Evolutionary conservation across 92 coral and sea anemone species (phyloP), one percentile per base, ranked within the genome.

Genomic region (Plumapathes pennacea): DNA sequence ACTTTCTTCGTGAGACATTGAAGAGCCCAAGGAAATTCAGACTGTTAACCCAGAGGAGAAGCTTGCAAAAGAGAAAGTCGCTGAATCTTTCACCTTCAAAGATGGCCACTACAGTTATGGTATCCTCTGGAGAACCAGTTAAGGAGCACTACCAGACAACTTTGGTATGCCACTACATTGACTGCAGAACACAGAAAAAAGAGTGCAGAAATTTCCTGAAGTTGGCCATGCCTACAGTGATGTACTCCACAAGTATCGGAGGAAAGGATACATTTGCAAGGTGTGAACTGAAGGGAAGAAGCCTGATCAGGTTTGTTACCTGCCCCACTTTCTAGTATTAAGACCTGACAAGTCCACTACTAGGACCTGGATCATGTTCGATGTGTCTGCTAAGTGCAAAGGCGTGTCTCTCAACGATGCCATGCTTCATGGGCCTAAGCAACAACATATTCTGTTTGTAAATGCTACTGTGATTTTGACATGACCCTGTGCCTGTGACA

Each of bases 1-100:
- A n/a, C n/a, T n/a, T n/a, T n/a, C n/a, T 18, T 54, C 36, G 41
- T 54, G 61, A 44, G 53, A 46, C 53, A 46, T 46, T 46, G 53
- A 46, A 17, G 53, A 12, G 53, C 24, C 53, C 53, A 46, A 46
- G 21, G 61, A 54, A 54, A 23, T 44, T 31, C 49, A 12, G 19
- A 54, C 50, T 10, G 61, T 54, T 18, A 54, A 26, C 20, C 47
- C 61, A 54, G 61, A 26, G 9, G 61, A 54, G 42, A 54, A 26
- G 47, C 9, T 13, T 25, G 38, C 57, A 42, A 3, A 5, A 42
- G 3, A 42, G 48, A 42, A 23, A 54, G 25, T 54, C 61, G n/a
- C 4, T 24, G 31, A 17, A 27, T n/a, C n/a, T n/a, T n/a, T n/a
- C n/a, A n/a, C 42, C 8, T 54, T 26, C 20, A 25, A 54, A 26